Percentiles rank a stretch among this genome's conserved stretches.
phyloP scores from a whole-genome alignment of 2,888 invertebrate genomes.

The Abrostola triplasia region DNA sequence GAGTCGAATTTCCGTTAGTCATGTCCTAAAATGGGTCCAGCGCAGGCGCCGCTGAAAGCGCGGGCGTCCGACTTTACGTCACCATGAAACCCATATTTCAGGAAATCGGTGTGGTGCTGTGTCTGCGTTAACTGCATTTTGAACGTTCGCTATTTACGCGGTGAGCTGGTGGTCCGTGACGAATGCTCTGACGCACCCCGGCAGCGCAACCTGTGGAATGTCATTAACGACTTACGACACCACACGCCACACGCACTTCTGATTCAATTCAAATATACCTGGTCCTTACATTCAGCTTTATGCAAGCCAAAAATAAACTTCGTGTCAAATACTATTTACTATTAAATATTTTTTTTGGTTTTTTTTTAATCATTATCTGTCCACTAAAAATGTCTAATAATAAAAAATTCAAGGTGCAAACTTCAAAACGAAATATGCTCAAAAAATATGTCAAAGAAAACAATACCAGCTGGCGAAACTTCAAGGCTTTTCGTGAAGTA shows the following conservation, averaged over 20 bases:
- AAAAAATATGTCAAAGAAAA: constrained; percentile 47
- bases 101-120: constrained; percentile 77
- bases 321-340: constrained; percentile 1
- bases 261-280: constrained; percentile 66
- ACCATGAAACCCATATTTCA: constrained; percentile 86
- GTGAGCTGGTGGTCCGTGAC: constrained; percentile 72
- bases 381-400: neutral
- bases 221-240: constrained; percentile 82
- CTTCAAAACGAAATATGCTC: neutral
- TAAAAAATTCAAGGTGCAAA: constrained; percentile 2
- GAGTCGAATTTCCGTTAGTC: constrained; percentile 91
- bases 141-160: constrained; percentile 66
- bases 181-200: constrained; percentile 80
- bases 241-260: constrained; percentile 64
- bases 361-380: neutral
- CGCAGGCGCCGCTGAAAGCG: constrained; percentile 89
- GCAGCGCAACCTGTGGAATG: constrained; percentile 79
- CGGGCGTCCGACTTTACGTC: constrained; percentile 87
- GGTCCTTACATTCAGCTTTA: constrained; percentile 39
- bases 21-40: constrained; percentile 92
- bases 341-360: neutral
- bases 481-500: constrained; percentile 47
- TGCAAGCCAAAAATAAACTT: constrained; percentile 25
- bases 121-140: constrained; percentile 77
- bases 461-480: constrained; percentile 42